A percentile compares a stretch with the other conserved stretches of the same genome.
phyloP scores from a whole-genome alignment of 2,113 vertebrate genomes.

The Mohoua ochrocephala region DNA sequence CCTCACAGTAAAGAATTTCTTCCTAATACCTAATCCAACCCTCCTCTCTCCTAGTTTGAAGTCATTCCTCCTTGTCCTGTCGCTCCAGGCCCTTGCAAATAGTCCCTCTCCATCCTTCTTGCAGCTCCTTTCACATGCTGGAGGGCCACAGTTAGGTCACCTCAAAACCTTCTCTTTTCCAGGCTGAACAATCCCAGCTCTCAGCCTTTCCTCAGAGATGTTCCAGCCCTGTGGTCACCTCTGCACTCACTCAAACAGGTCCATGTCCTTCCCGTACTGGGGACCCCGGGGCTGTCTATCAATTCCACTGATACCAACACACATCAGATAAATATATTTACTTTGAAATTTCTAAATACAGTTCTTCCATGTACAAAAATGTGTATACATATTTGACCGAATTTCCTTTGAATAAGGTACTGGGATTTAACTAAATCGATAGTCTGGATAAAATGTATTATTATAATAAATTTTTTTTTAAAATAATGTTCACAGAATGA shows the following conservation, averaged over 20 bases:
- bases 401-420: background rate
- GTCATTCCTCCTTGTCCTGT: background rate
- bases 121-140: background rate
- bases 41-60: background rate
- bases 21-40: background rate
- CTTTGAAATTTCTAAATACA: background rate
- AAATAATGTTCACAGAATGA: background rate
- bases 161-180: background rate
- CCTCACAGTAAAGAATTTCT: background rate
- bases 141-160: rapidly evolving
- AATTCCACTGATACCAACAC: background rate
- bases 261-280: no score
- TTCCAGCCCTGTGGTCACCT: background rate
- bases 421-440: background rate
- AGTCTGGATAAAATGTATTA: background rate
- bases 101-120: background rate
- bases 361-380: background rate
- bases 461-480: background rate
- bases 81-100: background rate
- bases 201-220: background rate
- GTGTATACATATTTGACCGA: background rate
- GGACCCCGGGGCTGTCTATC: no score
- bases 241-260: background rate
- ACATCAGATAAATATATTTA: background rate
- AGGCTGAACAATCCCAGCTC: background rate